Base-by-base conservation (phyloP, 1,140 invertebrate genomes). In the Drosophila aff. region DNA sequence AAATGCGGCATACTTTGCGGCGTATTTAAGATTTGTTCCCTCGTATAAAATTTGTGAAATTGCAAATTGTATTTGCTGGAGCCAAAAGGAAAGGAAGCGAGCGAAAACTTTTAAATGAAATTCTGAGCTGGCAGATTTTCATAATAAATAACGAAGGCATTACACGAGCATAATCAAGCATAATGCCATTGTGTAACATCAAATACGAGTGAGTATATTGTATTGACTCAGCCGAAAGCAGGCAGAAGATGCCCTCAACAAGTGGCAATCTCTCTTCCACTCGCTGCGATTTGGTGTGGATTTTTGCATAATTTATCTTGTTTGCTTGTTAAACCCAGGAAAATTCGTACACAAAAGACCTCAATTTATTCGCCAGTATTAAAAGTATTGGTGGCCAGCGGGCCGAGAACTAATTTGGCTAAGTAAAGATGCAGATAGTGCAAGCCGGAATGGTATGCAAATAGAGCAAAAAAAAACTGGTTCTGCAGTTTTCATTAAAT, bases 221-320 rank as follows among this genome's bases (percentile, higher is more conserved):
- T 53, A 80, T 82, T 76, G 79, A 64, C 52, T 66, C 63, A 11
- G 9, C 31, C 31, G 31, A 10, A 3, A 33, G 33, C 2, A 2
- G 13, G 28, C 3, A 4, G 11, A 9, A 2, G 46, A 41, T 23
- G 21, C 33, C 73, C 63, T 52, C 84, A 87, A 81, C 84, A 87
- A 87, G 84, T 87, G 81, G 73, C 58, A 61, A 18, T 50, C 16
- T 28, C 26, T 53, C 38, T 55, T 21, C 31, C 7, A 16, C 16
- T 38, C 38, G 44, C 23, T 59, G 26, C 46, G 21, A 64, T 28
- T 61, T 36, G 55, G 31, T 86, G 66, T 74, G 60, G 59, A 82
- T 81, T 84, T 83, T 83, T 78, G 77, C 81, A 89, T 89, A 90
- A 89, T 90, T 89, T 84, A 90, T 90, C 66, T 81, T 90, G 69